Conservation (phyloP, 1,140 invertebrate genomes). For the Diabrotica undecimpunctata region DNA sequence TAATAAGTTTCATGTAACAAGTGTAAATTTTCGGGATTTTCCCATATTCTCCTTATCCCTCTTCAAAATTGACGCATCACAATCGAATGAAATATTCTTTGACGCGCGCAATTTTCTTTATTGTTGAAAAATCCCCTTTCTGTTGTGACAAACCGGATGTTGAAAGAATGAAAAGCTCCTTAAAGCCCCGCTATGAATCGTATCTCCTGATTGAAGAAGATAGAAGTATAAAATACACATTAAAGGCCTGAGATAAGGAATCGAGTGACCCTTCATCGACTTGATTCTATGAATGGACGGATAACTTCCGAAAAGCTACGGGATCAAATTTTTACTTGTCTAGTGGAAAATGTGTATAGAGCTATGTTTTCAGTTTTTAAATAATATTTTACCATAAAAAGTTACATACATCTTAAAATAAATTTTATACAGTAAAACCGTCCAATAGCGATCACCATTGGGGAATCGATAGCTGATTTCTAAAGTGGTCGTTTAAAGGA, state of each 20-base stretch:
- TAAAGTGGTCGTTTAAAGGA: no score
- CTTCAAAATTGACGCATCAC: neutral
- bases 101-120: constrained; percentile 11
- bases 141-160: constrained; percentile 19
- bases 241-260: constrained; percentile 18
- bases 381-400: no score
- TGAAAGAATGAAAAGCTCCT: constrained; percentile 14
- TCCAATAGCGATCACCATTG: no score
- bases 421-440: no score
- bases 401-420: no score
- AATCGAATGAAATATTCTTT: constrained; percentile 11
- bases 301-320: neutral
- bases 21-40: neutral
- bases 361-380: no score
- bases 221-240: constrained; percentile 19
- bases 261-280: constrained; percentile 16
- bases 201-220: constrained; percentile 18
- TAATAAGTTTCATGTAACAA: no score
- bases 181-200: constrained; percentile 15
- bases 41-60: neutral
- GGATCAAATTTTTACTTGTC: neutral
- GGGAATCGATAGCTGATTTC: no score
- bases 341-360: no score
- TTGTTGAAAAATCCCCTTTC: constrained; percentile 12
- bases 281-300: neutral